These are phyloP conservation scores for Mesochorus sp. DNA, from an alignment of 2,888 invertebrate species.

Conservation along the genomic window DNA sequence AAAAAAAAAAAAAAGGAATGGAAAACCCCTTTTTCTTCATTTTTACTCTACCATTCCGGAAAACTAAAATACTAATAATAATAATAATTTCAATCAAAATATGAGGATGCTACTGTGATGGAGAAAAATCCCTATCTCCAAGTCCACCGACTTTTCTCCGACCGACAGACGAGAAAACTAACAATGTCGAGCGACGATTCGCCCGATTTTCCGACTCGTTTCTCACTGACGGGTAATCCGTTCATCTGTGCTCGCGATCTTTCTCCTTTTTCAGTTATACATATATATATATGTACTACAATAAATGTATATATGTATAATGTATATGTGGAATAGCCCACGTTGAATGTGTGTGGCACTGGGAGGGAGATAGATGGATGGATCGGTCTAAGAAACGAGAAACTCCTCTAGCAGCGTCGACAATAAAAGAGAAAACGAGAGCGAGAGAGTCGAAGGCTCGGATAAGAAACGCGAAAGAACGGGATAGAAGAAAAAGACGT, in stretches of 20 bases:
- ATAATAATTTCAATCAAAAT: not conserved
- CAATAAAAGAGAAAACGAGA: conserved; percentile 47
- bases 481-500: conserved; percentile 59
- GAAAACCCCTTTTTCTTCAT: too few species aligned
- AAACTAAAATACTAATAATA: too few species aligned
- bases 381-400: conserved; percentile 69
- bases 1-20: too few species aligned
- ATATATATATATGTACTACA: conserved; percentile 13
- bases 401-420: conserved; percentile 49
- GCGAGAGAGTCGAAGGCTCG: conserved; percentile 10
- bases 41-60: too few species aligned
- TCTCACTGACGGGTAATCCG: conserved; percentile 65
- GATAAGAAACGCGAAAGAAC: conserved; percentile 34
- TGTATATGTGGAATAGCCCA: too few species aligned
- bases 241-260: conserved; percentile 53
- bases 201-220: conserved; percentile 63
- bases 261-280: not conserved
- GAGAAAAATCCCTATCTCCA: conserved; percentile 2
- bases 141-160: conserved; percentile 14
- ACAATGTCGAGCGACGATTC: conserved; percentile 55
- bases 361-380: conserved; percentile 68
- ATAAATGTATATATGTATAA: too few species aligned
- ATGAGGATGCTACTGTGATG: conserved; percentile 2
- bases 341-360: conserved; percentile 29
- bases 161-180: conserved; percentile 44